A percentile compares a stretch with the other conserved stretches of the same genome.
Evolutionary conservation across 2,888 invertebrate species (phyloP).

Genomic region (Ceriagrion tenellum): DNA sequence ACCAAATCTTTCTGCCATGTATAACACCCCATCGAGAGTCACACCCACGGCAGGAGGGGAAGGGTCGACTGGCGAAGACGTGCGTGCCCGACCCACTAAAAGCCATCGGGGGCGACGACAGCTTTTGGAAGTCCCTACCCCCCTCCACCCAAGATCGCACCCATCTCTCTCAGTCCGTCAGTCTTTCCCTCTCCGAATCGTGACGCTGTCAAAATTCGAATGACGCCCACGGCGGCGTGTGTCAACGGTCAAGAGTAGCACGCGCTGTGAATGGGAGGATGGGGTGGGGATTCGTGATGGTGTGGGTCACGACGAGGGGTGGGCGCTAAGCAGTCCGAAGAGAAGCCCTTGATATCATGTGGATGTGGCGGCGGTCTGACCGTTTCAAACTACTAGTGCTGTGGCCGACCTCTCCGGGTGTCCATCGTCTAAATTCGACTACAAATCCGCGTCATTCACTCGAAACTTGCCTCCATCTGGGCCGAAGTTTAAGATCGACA

Average conservation of each 20-base stretch:
- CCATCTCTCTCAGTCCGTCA: background rate
- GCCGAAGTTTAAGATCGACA: background rate
- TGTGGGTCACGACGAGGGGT: background rate
- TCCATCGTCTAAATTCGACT: background rate
- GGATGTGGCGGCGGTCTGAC: background rate
- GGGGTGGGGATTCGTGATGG: background rate
- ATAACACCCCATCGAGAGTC: background rate
- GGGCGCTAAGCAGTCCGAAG: background rate
- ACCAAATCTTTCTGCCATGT: background rate
- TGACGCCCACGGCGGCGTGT: constrained; percentile 24
- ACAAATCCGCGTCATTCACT: background rate
- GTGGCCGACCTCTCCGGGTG: background rate
- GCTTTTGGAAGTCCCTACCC: background rate
- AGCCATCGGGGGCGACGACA: background rate
- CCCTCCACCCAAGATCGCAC: background rate
- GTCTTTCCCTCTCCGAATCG: background rate
- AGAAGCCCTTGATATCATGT: background rate
- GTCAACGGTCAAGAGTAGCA: constrained; percentile 13
- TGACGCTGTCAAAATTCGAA: background rate
- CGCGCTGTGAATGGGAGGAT: background rate
- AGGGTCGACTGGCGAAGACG: background rate
- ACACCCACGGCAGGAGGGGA: background rate
- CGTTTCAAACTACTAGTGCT: background rate
- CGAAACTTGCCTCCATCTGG: background rate
- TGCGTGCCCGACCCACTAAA: background rate